These are phyloP conservation scores for Scaptomyza reducta DNA, from an alignment of 2,888 invertebrate species.

Conservation along the genomic window DNA sequence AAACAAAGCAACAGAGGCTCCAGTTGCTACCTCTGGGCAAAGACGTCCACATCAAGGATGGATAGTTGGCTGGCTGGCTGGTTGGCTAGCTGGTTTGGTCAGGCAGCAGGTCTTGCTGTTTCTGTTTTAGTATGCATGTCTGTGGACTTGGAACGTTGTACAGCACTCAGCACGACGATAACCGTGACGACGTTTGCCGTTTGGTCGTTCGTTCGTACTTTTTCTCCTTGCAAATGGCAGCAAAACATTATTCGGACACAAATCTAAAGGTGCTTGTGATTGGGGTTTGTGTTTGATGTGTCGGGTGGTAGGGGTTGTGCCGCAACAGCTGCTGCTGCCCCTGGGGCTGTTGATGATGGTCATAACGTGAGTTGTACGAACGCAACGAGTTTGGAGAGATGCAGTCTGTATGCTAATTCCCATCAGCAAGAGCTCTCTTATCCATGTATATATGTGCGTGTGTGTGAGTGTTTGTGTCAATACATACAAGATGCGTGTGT, in stretches of 20 bases:
- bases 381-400: slow-evolving; percentile 41
- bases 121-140: slow-evolving; percentile 23
- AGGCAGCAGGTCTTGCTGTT: slow-evolving; percentile 28
- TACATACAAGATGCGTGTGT: slow-evolving; percentile 5
- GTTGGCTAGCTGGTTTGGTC: slow-evolving; percentile 17
- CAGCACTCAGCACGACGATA: slow-evolving; percentile 56
- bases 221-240: slow-evolving; percentile 68
- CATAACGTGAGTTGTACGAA: slow-evolving; percentile 54
- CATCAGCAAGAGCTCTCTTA: slow-evolving; percentile 59
- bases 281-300: neutral
- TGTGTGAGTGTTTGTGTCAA: neutral
- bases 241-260: slow-evolving; percentile 73
- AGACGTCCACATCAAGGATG: slow-evolving; percentile 55
- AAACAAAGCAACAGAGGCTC: slow-evolving; percentile 68
- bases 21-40: slow-evolving; percentile 79
- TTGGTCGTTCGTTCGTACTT: slow-evolving; percentile 33
- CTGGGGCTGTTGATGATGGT: slow-evolving; percentile 56
- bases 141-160: slow-evolving; percentile 71
- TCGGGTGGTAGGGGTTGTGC: slow-evolving; percentile 1
- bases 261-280: slow-evolving; percentile 45
- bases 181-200: slow-evolving; percentile 59
- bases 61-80: slow-evolving; percentile 25
- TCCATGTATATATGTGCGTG: slow-evolving; percentile 5
- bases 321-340: slow-evolving; percentile 51
- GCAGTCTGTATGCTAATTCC: slow-evolving; percentile 75